phyloP scores from a whole-genome alignment of 1,140 invertebrate species.

The Globodera ellingtonae region DNA sequence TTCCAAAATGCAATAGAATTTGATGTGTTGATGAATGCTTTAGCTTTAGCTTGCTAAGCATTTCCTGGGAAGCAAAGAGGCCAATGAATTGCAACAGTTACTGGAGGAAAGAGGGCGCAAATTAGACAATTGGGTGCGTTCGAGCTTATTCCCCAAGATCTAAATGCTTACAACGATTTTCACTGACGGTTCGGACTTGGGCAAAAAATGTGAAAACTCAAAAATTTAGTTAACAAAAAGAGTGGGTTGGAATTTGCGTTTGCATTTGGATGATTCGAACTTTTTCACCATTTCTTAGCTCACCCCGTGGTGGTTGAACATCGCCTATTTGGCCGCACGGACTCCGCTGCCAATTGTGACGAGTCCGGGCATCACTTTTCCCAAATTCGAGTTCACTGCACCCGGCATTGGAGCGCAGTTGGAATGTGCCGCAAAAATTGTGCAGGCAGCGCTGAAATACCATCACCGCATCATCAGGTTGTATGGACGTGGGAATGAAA shows the following conservation, averaged over 20 bases:
- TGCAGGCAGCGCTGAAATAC: constrained; percentile 53
- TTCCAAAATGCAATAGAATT: background rate
- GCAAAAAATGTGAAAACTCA: too few relatives aligned
- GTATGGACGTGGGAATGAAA: background rate
- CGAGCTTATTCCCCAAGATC: too few relatives aligned
- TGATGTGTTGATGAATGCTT: background rate
- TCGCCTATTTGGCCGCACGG: constrained; percentile 56
- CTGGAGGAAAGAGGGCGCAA: constrained; percentile 52
- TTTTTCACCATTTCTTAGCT: constrained; percentile 36
- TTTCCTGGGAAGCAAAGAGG: constrained; percentile 48
- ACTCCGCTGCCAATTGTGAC: constrained; percentile 61
- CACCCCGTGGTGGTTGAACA: constrained; percentile 63
- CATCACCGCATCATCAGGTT: constrained; percentile 52
- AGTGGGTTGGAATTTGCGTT: too few relatives aligned
- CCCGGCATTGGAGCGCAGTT: constrained; percentile 52
- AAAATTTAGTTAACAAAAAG: too few relatives aligned
- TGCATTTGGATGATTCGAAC: background rate
- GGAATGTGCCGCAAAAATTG: constrained; percentile 59
- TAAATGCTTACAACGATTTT: too few relatives aligned
- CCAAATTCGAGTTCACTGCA: constrained; percentile 46
- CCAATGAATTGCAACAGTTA: constrained; percentile 46
- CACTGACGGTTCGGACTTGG: too few relatives aligned
- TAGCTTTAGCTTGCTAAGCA: constrained; percentile 40
- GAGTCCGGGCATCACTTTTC: constrained; percentile 58
- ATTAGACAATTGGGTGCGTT: constrained; percentile 58